A percentile compares a stretch with the other conserved stretches of the same genome.
phyloP scores from a whole-genome alignment of 2,888 invertebrate genomes.

The Panzeria rudis region DNA sequence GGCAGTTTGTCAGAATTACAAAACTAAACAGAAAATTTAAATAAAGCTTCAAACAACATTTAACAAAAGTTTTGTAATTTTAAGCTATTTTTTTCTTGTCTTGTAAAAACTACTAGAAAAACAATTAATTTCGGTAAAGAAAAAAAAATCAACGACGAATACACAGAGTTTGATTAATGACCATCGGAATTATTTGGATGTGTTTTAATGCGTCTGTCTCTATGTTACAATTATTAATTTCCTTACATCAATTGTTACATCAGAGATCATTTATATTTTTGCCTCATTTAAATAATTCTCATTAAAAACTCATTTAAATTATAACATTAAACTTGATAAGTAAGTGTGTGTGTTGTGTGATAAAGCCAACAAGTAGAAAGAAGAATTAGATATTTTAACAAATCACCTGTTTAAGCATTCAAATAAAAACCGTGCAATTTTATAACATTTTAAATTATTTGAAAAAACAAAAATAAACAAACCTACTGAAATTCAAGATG shows the following conservation, averaged over 20 bases:
- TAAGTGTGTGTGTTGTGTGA: constrained; percentile 9
- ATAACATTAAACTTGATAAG: background rate
- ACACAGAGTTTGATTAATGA: constrained; percentile 1
- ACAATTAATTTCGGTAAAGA: constrained; percentile 1
- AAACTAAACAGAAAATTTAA: background rate
- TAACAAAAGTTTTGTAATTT: background rate
- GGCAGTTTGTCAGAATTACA: background rate
- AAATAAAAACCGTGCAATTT: background rate
- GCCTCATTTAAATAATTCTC: constrained; percentile 13
- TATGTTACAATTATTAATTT: constrained; percentile 2
- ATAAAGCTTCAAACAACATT: background rate
- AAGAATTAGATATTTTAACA: background rate
- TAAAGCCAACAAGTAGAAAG: background rate
- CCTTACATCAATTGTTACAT: background rate
- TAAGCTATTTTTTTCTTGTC: background rate
- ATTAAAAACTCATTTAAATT: constrained; percentile 21
- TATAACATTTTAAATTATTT: background rate
- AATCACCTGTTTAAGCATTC: constrained; percentile 1
- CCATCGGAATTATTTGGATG: background rate
- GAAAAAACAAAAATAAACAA: background rate
- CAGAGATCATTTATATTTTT: background rate
- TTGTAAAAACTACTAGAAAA: background rate
- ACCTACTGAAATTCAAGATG: constrained; percentile 22
- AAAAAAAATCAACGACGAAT: background rate
- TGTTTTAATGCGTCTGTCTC: background rate